These are phyloP conservation scores for Megatriorchis doriae DNA, from an alignment of 2,113 vertebrate species.

Conservation along the genomic window DNA sequence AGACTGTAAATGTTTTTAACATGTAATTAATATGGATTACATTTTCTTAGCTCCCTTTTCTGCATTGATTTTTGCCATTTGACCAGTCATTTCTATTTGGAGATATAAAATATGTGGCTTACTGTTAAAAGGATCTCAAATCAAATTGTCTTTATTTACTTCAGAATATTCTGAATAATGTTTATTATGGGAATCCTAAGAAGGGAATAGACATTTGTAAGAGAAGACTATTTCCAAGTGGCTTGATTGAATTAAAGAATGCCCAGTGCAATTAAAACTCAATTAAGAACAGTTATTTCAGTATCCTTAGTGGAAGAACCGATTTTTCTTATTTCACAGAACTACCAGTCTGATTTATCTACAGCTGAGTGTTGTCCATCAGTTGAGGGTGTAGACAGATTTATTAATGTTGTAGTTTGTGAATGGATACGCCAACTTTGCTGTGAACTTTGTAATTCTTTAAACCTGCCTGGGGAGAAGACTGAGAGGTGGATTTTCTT, in stretches of 20 bases:
- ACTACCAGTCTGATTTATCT: neutral
- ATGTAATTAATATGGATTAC: constrained; percentile 26
- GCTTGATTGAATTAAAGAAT: neutral
- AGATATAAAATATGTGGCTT: neutral
- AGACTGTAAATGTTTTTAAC: constrained; percentile 16
- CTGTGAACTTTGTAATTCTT: neutral
- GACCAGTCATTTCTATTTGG: neutral
- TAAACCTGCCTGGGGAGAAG: neutral
- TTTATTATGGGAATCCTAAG: neutral
- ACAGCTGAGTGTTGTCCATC: neutral
- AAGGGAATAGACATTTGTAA: neutral
- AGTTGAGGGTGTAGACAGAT: neutral
- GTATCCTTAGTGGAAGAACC: neutral
- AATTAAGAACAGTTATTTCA: neutral
- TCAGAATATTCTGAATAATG: neutral
- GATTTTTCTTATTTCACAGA: neutral
- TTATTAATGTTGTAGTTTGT: neutral
- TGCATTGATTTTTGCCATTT: constrained; percentile 23
- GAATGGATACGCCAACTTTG: neutral
- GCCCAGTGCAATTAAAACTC: neutral
- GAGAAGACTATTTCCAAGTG: neutral
- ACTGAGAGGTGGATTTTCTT: neutral
- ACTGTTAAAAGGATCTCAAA: constrained; percentile 1
- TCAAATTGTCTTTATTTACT: constrained; percentile 16
- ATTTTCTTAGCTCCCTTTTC: constrained; percentile 20